A percentile compares a stretch with the other conserved stretches of the same genome.
These are phyloP conservation scores for Antedon mediterranea DNA, from an alignment of 53 echinoderm and acorn worm genomes.

Conservation along the genomic window DNA sequence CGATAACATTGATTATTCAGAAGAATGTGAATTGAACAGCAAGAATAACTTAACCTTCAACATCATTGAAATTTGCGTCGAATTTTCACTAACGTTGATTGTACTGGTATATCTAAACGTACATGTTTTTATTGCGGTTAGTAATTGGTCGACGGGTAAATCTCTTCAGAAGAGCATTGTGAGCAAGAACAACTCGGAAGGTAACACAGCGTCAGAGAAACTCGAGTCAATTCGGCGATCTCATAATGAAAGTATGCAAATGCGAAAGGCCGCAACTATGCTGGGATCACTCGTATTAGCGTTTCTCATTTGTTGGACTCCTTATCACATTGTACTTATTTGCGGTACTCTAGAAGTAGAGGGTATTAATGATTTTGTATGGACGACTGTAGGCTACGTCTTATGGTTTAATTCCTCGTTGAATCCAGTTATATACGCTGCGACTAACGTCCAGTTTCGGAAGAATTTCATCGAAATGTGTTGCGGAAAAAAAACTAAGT, in stretches of 20 bases:
- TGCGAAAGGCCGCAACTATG: conserved; percentile 28
- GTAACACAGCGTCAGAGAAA: too few species aligned
- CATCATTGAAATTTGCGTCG: neutral
- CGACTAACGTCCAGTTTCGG: neutral
- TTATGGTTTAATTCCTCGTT: neutral
- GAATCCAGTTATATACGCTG: neutral
- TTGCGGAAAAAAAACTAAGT: neutral
- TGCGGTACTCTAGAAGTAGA: neutral
- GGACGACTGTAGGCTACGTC: neutral
- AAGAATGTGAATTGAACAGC: neutral
- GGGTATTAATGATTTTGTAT: neutral
- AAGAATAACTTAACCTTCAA: neutral
- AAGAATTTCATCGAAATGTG: neutral
- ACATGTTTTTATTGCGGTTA: neutral
- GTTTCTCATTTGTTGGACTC: conserved; percentile 23
- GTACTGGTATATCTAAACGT: neutral
- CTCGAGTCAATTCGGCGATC: neutral
- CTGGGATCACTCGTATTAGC: conserved; percentile 21
- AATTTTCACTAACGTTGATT: neutral
- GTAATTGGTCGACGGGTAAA: neutral
- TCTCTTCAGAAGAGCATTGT: neutral
- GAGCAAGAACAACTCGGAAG: neutral
- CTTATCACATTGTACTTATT: conserved; percentile 10
- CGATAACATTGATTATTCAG: neutral
- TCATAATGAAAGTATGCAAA: conserved; percentile 19